phyloP scores from a whole-genome alignment of 2,888 invertebrate genomes.

The Boloria euphrosyne region DNA sequence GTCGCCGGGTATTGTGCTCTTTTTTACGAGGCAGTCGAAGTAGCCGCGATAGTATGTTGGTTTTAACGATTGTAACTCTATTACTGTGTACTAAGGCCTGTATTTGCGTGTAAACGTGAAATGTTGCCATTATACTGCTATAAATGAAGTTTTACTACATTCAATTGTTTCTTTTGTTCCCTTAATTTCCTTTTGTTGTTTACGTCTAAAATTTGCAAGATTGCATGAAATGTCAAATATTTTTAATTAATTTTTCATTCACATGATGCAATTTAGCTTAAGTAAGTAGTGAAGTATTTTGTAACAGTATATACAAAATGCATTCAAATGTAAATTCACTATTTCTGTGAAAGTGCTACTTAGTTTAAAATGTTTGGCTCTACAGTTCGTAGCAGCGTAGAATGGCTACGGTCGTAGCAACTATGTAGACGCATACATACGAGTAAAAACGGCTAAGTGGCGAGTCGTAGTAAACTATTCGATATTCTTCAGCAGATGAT shows the following conservation, averaged over 20 bases:
- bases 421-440: not conserved
- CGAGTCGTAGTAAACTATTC: no score
- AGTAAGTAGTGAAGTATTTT: no score
- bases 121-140: not conserved
- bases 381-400: slow-evolving; percentile 6
- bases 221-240: no score
- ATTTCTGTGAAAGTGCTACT: no score
- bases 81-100: not conserved
- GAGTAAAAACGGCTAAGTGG: no score
- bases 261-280: no score
- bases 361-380: not conserved
- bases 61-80: slow-evolving; percentile 13
- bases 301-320: no score
- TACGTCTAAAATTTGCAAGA: not conserved
- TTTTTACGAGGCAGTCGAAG: slow-evolving; percentile 23
- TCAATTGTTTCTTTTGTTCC: not conserved
- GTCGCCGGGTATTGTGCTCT: slow-evolving; percentile 28
- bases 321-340: no score
- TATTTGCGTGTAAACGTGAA: not conserved
- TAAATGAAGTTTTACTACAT: not conserved
- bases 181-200: not conserved
- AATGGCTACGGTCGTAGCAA: slow-evolving; percentile 2
- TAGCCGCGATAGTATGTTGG: slow-evolving; percentile 16
- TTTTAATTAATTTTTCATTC: no score
- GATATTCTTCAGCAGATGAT: no score